Conservation (phyloP, 2,888 invertebrate species). For the Gastracanthus pulcherrimus region DNA sequence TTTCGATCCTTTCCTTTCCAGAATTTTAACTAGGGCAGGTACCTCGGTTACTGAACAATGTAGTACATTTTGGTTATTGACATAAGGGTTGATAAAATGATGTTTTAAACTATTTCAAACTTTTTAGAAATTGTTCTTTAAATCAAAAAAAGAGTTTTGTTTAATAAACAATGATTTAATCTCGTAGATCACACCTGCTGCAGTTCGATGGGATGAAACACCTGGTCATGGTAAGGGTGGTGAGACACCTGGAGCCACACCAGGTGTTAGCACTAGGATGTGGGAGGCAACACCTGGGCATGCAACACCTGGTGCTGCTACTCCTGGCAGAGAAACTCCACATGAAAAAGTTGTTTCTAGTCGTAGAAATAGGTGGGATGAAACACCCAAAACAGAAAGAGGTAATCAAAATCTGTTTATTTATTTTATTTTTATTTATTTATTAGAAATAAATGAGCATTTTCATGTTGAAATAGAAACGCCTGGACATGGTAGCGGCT, state of each 20-base stretch:
- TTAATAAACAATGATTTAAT: not conserved
- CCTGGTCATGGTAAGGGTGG: constrained; percentile 91
- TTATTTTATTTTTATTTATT: not conserved
- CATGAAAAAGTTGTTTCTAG: constrained; percentile 86
- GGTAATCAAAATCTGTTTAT: constrained; percentile 76
- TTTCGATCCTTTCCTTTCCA: too few relatives aligned
- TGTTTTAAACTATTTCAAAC: not conserved
- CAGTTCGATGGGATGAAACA: constrained; percentile 96
- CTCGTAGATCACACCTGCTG: constrained; percentile 85
- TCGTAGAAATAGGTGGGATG: constrained; percentile 98
- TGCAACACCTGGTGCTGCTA: constrained; percentile 90
- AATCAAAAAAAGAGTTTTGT: too few relatives aligned
- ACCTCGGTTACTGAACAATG: too few relatives aligned
- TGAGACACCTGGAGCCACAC: constrained; percentile 95
- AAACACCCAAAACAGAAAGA: constrained; percentile 98
- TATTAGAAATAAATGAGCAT: not conserved
- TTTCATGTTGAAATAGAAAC: constrained; percentile 86
- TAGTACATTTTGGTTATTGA: too few relatives aligned
- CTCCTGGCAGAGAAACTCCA: constrained; percentile 91
- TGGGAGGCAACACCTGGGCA: constrained; percentile 99
- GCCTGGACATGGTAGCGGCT: constrained; percentile 96
- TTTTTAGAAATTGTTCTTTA: not conserved
- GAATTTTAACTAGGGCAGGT: too few relatives aligned
- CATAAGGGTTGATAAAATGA: too few relatives aligned
- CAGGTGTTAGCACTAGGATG: constrained; percentile 91